phyloP scores from a whole-genome alignment of 2,888 invertebrate genomes.

The Nycteola revayana region DNA sequence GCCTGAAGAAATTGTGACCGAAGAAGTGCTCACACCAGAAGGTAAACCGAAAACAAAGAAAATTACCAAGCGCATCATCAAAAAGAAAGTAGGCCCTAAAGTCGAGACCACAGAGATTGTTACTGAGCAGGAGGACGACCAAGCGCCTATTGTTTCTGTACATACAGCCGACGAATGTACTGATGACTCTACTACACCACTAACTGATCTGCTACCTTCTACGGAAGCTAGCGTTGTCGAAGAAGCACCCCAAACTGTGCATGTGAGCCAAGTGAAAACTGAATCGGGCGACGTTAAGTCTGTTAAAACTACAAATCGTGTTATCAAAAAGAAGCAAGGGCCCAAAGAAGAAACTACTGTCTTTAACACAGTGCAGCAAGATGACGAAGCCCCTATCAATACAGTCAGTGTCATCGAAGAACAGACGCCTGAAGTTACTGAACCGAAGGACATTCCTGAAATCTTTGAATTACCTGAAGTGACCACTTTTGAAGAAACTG shows the following conservation, averaged over 20 bases:
- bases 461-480: constrained; percentile 41
- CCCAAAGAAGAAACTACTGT: constrained; percentile 34
- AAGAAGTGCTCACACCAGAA: constrained; percentile 5
- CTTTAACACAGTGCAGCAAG: constrained; percentile 29
- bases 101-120: constrained; percentile 47
- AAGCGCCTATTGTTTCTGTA: constrained; percentile 52
- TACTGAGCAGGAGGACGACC: constrained; percentile 44
- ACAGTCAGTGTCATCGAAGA: constrained; percentile 38
- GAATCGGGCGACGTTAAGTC: constrained; percentile 35
- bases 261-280: constrained; percentile 32
- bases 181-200: constrained; percentile 19
- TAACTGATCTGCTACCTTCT: constrained; percentile 17
- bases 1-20: constrained; percentile 4
- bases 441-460: constrained; percentile 7
- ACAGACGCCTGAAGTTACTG: constrained; percentile 21
- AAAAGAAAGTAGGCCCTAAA: constrained; percentile 43
- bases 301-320: constrained; percentile 37
- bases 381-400: constrained; percentile 19
- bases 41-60: constrained; percentile 37
- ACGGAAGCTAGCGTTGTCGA: constrained; percentile 18
- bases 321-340: constrained; percentile 40
- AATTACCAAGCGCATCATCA: constrained; percentile 42
- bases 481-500: constrained; percentile 21
- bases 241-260: constrained; percentile 28
- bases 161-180: constrained; percentile 45